Evolutionary conservation across 2,888 invertebrate genomes (phyloP), one percentile per base, ranked within the genome.

Genomic region (Pyrocoelia pectoralis): DNA sequence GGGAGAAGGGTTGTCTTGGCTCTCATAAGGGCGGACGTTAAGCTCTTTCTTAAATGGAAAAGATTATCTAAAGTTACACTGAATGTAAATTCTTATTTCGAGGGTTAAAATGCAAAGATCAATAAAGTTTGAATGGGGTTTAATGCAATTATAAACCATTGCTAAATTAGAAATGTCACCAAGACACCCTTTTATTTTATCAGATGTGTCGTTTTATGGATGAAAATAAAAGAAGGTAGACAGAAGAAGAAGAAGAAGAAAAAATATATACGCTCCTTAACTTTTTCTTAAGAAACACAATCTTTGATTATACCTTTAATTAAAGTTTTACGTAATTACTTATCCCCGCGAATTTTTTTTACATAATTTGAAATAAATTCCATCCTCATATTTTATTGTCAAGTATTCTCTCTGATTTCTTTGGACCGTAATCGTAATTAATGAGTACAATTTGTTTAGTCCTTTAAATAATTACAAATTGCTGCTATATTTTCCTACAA

Each of bases 101-200:
- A 71, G 70, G 76, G 74, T 73, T 73, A 73, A 75, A 76, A 75
- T 73, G 76, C 74, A 71, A 65, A 74, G 76, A 78, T 79, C 79
- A 75, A 79, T 79, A 78, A 73, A 73, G 75, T 77, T 76, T 75
- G 75, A 77, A 77, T 74, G 76, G 73, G 72, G 67, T 68, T 69
- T 78, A 79, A 79, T 76, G 75, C 76, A 78, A 79, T 79, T 79
- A 79, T 75, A 75, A 74, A 73, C 72, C 77, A 76, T 76, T 77
- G 78, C 74, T 74, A 78, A 79, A 77, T 78, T 78, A 79, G 77
- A 76, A 77, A 76, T 76, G 76, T 76, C 76, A 74, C 74, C 70
- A 70, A 73, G 73, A 70, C 46, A 50, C 46, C 62, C 71, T 71
- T 73, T 76, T 77, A 76, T 74, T 76, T 76, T 75, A 74, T 68